These are phyloP conservation scores for Cryptocephalus primarius DNA, from an alignment of 2,888 invertebrate genomes.

Conservation along the genomic window DNA sequence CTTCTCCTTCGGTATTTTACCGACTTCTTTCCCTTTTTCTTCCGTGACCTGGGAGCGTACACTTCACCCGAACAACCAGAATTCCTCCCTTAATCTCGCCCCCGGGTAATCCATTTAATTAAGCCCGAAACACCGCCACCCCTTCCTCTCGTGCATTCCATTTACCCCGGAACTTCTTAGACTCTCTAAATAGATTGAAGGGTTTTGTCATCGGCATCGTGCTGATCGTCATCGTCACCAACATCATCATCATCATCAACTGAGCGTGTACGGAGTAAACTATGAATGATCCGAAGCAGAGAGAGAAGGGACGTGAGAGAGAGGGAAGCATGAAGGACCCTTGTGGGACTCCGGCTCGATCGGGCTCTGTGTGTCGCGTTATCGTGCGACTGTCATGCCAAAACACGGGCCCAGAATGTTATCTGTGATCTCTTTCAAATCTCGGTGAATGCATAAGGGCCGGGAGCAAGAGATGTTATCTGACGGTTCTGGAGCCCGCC, in stretches of 20 bases:
- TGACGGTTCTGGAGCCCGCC: constrained; percentile 28
- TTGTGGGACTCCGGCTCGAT: background rate
- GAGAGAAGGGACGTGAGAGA: constrained; percentile 2
- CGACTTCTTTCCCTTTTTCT: no score
- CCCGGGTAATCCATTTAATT: no score
- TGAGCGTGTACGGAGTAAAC: no score
- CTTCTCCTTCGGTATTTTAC: no score
- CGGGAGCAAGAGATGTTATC: constrained; percentile 34
- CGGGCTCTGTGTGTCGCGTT: constrained; percentile 4
- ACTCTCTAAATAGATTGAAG: background rate
- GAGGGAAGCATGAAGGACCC: constrained; percentile 3
- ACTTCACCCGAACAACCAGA: no score
- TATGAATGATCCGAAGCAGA: no score
- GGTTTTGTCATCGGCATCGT: background rate
- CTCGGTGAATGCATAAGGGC: constrained; percentile 41
- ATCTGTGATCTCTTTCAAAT: constrained; percentile 41
- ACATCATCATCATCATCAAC: background rate
- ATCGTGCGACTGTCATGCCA: constrained; percentile 38
- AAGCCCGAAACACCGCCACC: no score
- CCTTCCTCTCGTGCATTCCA: background rate
- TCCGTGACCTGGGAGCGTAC: no score
- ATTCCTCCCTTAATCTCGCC: no score
- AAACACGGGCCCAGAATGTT: constrained; percentile 42
- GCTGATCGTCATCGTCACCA: background rate
- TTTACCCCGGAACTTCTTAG: background rate